A percentile compares a stretch with the other conserved stretches of the same genome.
Evolutionary conservation across 2,888 invertebrate genomes (phyloP).

Genomic region (Thera britannica): DNA sequence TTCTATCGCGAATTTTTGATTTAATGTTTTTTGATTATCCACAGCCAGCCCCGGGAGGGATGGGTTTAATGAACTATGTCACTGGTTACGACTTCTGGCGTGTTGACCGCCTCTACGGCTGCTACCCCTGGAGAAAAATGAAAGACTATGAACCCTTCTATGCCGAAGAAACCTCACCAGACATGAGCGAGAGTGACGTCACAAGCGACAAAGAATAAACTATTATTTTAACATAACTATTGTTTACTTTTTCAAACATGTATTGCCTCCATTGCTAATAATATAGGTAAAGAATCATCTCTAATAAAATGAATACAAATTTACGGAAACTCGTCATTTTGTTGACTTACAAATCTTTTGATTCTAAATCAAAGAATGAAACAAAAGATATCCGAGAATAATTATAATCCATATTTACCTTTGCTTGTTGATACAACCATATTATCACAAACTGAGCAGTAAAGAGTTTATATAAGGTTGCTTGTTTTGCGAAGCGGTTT

Average conservation of each 20-base stretch:
- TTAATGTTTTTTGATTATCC: slow-evolving; percentile 15
- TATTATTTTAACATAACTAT: neutral
- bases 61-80: slow-evolving; percentile 59
- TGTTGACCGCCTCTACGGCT: slow-evolving; percentile 41
- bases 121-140: slow-evolving; percentile 21
- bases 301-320: no score
- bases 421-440: neutral
- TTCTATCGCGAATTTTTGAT: neutral
- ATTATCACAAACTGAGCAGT: neutral
- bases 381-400: neutral
- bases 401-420: slow-evolving; percentile 2
- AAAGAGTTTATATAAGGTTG: slow-evolving; percentile 20
- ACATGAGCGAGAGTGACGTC: neutral
- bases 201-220: neutral
- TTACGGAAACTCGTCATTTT: neutral
- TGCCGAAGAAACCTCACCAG: slow-evolving; percentile 12
- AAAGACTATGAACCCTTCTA: slow-evolving; percentile 35
- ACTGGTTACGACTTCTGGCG: slow-evolving; percentile 57
- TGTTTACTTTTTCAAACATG: no score
- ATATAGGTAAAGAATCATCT: no score
- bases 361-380: neutral
- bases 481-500: neutral
- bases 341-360: neutral
- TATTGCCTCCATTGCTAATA: no score
- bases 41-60: slow-evolving; percentile 55